These are phyloP conservation scores for Calidris pygmaea DNA, from an alignment of 2,113 vertebrate species.

Conservation along the genomic window DNA sequence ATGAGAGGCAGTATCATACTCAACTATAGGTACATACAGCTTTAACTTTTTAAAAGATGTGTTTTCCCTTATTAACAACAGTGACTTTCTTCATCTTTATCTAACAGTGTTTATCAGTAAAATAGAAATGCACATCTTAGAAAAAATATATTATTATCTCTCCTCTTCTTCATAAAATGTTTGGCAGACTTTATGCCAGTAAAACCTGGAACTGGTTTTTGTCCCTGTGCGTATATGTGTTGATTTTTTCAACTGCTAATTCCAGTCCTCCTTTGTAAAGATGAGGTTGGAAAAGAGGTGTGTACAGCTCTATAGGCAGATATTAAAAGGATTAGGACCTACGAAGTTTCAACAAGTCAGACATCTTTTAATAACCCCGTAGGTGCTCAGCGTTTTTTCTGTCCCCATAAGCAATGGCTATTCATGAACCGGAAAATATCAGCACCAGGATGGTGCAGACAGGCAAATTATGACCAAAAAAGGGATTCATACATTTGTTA, in stretches of 20 bases:
- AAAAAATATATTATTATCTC: neutral
- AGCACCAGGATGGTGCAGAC: neutral
- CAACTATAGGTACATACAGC: rapidly evolving
- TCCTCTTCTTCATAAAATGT: neutral
- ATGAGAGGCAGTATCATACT: rapidly evolving
- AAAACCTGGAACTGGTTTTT: neutral
- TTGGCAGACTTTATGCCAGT: neutral
- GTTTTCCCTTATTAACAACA: neutral
- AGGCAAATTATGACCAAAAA: neutral
- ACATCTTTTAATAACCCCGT: neutral
- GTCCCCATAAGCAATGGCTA: neutral
- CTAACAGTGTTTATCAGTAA: neutral
- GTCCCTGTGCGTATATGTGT: rapidly evolving
- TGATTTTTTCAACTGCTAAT: neutral
- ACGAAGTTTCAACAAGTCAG: neutral
- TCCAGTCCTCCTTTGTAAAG: neutral
- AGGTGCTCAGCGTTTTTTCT: neutral
- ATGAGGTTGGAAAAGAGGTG: neutral
- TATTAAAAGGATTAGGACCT: neutral
- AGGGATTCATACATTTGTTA: no score
- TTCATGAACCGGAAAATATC: neutral
- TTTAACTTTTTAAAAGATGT: neutral
- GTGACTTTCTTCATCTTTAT: neutral
- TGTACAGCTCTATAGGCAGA: neutral
- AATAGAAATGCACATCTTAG: neutral